Base-by-base conservation (phyloP, 2,113 vertebrate species). In the Melospiza melodia region DNA sequence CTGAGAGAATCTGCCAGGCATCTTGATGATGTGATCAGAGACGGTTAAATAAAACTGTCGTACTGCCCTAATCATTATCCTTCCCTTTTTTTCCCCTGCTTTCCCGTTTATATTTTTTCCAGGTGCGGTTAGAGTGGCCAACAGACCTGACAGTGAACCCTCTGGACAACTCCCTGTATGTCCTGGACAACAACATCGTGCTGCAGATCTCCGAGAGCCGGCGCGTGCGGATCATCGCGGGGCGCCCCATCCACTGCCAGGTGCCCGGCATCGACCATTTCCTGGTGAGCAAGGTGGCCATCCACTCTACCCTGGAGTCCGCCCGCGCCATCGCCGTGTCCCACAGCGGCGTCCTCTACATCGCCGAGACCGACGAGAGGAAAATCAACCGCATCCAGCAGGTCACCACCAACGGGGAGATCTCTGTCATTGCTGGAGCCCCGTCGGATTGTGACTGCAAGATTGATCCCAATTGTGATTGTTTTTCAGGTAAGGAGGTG, bases 101-200 rank as follows among this genome's bases (percentile, higher is more conserved):
- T 74, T 78, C 28, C 30, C 35, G 22, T 58, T 15, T 6, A 21
- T 33, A 11, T 39, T 37, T 61, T 92, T 63, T 57, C 61, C 97
- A 99, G 99, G 99, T 99, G 63, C 98, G 99, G 39, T 98, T 99
- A 85, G 99, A 99, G 96, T 99, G 99, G 99, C 99, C 99, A 14
- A 99, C 99, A 84, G 99, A 99, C 95, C 98, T 99, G 75, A 98
- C 99, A 5, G 98, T 99, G 93, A 99, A 99, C 97, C 99, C 99
- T 5, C 96, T 99, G 88, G 99, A 99, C 97, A 99, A 99, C 91
- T 99, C 99, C 1, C 98, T 99, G 52, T 99, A 99, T 57, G 98
- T 99, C 68, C 98, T 99, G 89, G 99, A 99, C 98, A 99, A 99
- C 98, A 99, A 99, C 97, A 99, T 99, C 11, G 99, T 99, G 58